Evolutionary conservation across 2,797 vertebrate genomes (phyloP), one percentile per base, ranked within the genome.

Genomic region (Sebastolobus altivelis): DNA sequence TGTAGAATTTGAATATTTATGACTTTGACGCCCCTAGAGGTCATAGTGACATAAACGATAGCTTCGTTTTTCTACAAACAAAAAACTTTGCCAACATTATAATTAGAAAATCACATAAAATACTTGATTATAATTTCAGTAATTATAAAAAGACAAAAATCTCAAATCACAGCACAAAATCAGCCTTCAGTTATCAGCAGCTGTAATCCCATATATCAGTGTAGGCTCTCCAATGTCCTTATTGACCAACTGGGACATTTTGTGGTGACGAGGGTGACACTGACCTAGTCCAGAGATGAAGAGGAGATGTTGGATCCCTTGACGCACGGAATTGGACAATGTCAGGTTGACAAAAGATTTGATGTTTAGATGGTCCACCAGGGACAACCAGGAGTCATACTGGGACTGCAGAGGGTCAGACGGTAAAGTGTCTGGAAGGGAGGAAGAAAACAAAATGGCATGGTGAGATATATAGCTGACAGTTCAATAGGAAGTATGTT

Each of bases 271-370:
- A n/a, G n/a, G n/a, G n/a, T 8, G 55, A 25, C 59, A 92, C 96
- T 95, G 89, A 98, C 97, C 97, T 2, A 98, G 94, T 79, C 97
- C 97, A 4, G 97, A 97, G 88, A 97, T 97, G 94, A 98, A 98
- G 89, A 98, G 97, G 38, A 98, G 95, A 87, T 98, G 97, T 27
- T 97, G 97, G 35, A 97, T 95, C 0, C 97, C 97, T 0, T 97
- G 96, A 37, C 97, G 94, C 35, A 98, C 95, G 0, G 97, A 97
- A 81, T 96, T 91, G 0, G 97, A 95, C 27, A 98, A 86, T 0
- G 97, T 98, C 84, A 98, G 93, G 93, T 97, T 98, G 84, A 98
- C 96, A 0, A 98, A 98, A 4, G 97, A 96, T 83, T 98, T 98
- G 90, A 98, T 96, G 11, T 98, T 98, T n/a, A 98, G 93, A 80